phyloP scores from a whole-genome alignment of 2,113 vertebrate species.

The Passerina amoena region DNA sequence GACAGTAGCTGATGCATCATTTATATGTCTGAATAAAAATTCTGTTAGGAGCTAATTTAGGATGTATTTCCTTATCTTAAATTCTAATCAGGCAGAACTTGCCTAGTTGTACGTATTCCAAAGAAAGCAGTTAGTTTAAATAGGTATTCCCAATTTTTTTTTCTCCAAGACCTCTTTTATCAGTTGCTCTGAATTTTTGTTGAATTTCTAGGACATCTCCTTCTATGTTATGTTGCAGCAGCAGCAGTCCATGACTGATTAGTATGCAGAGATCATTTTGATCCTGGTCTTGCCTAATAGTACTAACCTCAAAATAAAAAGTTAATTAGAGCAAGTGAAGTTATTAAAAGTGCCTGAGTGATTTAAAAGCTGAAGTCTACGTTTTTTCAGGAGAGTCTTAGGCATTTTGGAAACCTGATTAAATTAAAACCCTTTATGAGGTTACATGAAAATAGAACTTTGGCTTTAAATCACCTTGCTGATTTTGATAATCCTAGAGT shows the following conservation, averaged over 20 bases:
- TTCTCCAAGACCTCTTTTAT: neutral
- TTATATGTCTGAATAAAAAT: neutral
- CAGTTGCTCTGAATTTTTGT: neutral
- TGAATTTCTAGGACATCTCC: neutral
- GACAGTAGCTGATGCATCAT: neutral
- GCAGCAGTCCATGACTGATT: neutral
- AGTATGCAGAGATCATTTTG: neutral
- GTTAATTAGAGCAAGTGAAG: conserved; percentile 48
- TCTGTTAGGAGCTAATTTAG: neutral
- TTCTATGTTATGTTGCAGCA: neutral
- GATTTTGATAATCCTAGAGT: neutral
- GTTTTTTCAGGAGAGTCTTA: conserved; percentile 10
- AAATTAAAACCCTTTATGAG: conserved; percentile 28
- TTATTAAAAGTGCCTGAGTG: conserved; percentile 13
- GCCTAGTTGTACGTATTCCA: neutral
- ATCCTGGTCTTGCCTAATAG: neutral
- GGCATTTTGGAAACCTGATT: conserved; percentile 15
- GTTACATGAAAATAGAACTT: neutral
- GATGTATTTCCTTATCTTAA: neutral
- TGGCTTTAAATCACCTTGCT: neutral
- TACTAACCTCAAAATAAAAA: conserved; percentile 36
- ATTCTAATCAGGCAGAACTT: neutral
- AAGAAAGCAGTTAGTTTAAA: neutral
- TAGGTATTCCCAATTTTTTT: neutral
- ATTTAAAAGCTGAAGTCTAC: conserved; percentile 24